Evolutionary conservation across 2,113 vertebrate genomes (phyloP), one percentile per base, ranked within the genome.

Genomic region (Oryzias woworae): DNA sequence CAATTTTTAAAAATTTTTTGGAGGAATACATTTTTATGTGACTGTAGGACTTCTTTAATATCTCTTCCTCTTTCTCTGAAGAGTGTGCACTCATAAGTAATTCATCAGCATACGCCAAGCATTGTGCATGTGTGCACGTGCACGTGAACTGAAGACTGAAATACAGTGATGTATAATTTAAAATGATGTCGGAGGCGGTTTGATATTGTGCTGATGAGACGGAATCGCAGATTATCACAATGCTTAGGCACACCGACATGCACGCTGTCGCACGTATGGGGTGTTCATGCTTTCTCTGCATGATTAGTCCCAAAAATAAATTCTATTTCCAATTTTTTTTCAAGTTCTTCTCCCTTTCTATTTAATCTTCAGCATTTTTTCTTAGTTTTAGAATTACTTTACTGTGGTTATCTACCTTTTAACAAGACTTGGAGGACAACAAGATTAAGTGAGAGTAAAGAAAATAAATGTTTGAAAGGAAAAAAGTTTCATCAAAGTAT

Each of bases 161-260:
- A 82, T 54, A 76, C 56, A 82, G 67, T 83, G 68, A 88, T 89
- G 72, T 86, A 85, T 88, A 74, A 87, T 89, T 87, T 72, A 89
- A 51, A 49, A 44, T 64, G 62, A 75, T 79, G 83, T 88, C 57
- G 8, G 70, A 81, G 75, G 85, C 73, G 58, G 78, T 84, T 88
- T 88, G 81, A 87, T 85, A 85, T 81, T 89, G 69, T 78, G 84
- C 81, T 87, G 82, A 87, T 89, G 81, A 88, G 83, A 87, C 18
- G 14, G 81, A 86, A 85, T 89, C 70, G 75, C 58, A 81, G 63
- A 87, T 85, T 76, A 83, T 80, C 51, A 31, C 60, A 51, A 56
- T 49, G 42, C 55, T 69, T 61, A 73, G 26, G 69, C 69, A 50
- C 61, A 43, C 52, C 62, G 14, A 10, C 44, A 54, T 52, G 53